These are phyloP conservation scores for Sycophila texana DNA, from an alignment of 2,888 invertebrate genomes.

Conservation along the genomic window DNA sequence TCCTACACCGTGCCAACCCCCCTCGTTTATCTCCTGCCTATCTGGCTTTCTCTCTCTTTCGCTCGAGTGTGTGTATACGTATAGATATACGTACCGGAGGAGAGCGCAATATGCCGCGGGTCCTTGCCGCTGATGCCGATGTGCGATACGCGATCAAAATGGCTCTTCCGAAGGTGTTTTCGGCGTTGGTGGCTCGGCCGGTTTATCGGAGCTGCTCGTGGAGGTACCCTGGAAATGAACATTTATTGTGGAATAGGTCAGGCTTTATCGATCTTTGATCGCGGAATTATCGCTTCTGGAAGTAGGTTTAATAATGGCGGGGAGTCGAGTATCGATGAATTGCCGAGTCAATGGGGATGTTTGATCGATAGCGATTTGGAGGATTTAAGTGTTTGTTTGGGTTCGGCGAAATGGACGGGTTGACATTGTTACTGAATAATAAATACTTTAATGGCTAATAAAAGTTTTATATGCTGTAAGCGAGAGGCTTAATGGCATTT, in stretches of 20 bases:
- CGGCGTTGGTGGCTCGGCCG: neutral
- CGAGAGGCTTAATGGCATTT: neutral
- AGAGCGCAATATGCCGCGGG: constrained; percentile 33
- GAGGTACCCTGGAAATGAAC: neutral
- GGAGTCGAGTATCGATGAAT: neutral
- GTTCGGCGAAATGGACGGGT: neutral
- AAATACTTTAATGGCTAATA: constrained; percentile 28
- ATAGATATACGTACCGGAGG: neutral
- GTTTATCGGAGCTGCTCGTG: constrained; percentile 24
- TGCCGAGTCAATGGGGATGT: neutral
- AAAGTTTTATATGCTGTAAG: constrained; percentile 16
- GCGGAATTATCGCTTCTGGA: constrained; percentile 33
- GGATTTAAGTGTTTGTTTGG: constrained; percentile 13
- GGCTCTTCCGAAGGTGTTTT: constrained; percentile 45
- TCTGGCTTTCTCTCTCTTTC: constrained; percentile 24
- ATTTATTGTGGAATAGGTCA: constrained; percentile 44
- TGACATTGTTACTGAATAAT: constrained; percentile 36
- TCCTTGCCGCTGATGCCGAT: constrained; percentile 33
- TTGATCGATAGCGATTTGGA: constrained; percentile 4
- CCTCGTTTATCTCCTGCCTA: constrained; percentile 25
- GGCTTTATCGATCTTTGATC: constrained; percentile 39
- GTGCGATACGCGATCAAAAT: constrained; percentile 50
- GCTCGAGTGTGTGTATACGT: neutral
- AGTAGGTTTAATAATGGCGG: neutral
- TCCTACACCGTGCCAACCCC: constrained; percentile 42